Base-by-base conservation (phyloP, 2,113 vertebrate species). In the Mesitornis unicolor region DNA sequence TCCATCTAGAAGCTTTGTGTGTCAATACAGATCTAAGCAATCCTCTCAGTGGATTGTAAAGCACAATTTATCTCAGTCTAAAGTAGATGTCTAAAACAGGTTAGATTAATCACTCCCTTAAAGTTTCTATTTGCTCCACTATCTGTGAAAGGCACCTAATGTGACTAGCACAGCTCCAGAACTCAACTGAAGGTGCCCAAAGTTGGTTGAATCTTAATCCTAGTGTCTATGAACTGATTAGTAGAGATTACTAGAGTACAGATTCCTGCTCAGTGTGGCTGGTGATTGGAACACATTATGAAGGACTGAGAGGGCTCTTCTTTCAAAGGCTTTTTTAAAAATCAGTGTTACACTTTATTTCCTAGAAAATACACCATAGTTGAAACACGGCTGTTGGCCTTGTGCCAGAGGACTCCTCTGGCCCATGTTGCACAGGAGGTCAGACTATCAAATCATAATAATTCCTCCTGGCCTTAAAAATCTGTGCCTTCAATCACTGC, bases 71-170 rank as follows among this genome's bases (percentile, higher is more conserved):
- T 95, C 95, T 95, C 94, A 86, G 76, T 93, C 90, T 86, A 33
- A 83, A 90, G 90, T 31, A 90, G 83, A 38, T 84, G 89, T 86
- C 94, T 95, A 67, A 93, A 94, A 92, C 1, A 28, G 63, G 47
- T 93, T 90, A 95, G 94, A 97, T 96, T 83, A 94, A 97, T 92
- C 90, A 90, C 86, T 96, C 86, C 45, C 70, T 94, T 88, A 74
- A 86, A 84, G 8, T 63, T 95, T 92, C 86, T 92, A 14, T 92
- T 92, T 95, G 83, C 68, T 96, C 76, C 79, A 47, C 29, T 25
- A 63, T 45, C 85, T 84, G 56, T 89, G 91, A 93, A 93, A 95
- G 88, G 88, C 91, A 95, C 22, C 65, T 61, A 69, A 45, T 59
- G 67, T 86, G 92, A 90, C 79, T 47, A 42, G 42, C 18, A 54